phyloP scores from a whole-genome alignment of 2,888 invertebrate genomes.

The Eilema depressum region DNA sequence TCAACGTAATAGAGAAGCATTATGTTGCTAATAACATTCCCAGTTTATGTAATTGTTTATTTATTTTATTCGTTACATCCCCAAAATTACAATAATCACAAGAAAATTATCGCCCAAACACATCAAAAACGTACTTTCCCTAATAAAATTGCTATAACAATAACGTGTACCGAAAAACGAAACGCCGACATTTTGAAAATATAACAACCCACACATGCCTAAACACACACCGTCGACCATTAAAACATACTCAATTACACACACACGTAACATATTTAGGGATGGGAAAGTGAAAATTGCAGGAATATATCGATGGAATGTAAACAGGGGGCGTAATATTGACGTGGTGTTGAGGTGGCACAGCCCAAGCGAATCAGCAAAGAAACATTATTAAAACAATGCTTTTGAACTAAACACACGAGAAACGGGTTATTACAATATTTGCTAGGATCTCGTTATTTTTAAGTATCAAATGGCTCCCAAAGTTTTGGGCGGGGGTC shows the following conservation, averaged over 20 bases:
- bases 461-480: constrained; percentile 83
- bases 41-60: background rate
- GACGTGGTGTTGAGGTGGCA: constrained; percentile 57
- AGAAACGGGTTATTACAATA: constrained; percentile 80
- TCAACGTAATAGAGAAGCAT: background rate
- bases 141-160: constrained; percentile 54
- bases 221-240: constrained; percentile 67
- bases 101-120: constrained; percentile 38
- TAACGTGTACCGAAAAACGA: constrained; percentile 60
- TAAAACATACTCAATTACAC: constrained; percentile 69
- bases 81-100: constrained; percentile 22
- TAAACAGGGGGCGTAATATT: constrained; percentile 68
- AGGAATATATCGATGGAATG: constrained; percentile 74
- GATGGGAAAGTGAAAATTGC: constrained; percentile 69
- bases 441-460: constrained; percentile 86
- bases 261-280: constrained; percentile 71
- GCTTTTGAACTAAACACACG: constrained; percentile 67
- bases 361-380: constrained; percentile 66
- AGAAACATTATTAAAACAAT: constrained; percentile 77
- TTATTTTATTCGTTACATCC: background rate
- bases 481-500: constrained; percentile 66
- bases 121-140: constrained; percentile 45
- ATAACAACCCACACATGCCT: constrained; percentile 65
- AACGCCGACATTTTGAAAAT: constrained; percentile 61
- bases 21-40: background rate